phyloP scores from a whole-genome alignment of 2,797 vertebrate genomes.

The Lophius americanus region DNA sequence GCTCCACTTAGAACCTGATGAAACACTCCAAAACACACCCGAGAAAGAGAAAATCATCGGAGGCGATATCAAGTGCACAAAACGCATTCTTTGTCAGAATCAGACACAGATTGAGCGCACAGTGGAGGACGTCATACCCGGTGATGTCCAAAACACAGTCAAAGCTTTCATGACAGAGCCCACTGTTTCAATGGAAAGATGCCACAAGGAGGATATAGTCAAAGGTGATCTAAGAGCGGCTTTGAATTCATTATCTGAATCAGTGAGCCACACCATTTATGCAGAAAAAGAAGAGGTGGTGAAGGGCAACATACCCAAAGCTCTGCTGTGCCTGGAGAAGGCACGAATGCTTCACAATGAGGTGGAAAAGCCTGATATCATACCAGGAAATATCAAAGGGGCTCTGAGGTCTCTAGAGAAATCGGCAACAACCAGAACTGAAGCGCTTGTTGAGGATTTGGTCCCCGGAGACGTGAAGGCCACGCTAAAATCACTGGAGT shows the following conservation, averaged over 20 bases:
- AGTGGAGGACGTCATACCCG: conserved; percentile 89
- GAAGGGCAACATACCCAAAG: conserved; percentile 85
- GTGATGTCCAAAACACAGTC: conserved; percentile 87
- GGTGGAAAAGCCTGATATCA: conserved; percentile 83
- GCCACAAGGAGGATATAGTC: conserved; percentile 86
- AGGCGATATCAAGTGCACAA: conserved; percentile 87
- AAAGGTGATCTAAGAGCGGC: conserved; percentile 88
- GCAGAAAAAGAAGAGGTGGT: conserved; percentile 88
- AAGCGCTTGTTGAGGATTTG: conserved; percentile 84
- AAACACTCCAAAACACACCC: conserved; percentile 54
- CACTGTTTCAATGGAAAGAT: conserved; percentile 61
- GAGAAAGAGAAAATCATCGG: conserved; percentile 85
- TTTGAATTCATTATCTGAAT: conserved; percentile 85
- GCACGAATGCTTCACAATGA: conserved; percentile 81
- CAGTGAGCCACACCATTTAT: conserved; percentile 82
- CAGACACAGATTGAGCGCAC: conserved; percentile 84
- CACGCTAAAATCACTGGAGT: conserved; percentile 85
- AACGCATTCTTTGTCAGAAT: conserved; percentile 83
- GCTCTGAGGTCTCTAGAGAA: conserved; percentile 88
- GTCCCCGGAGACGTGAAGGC: conserved; percentile 87
- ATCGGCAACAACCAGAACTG: conserved; percentile 80
- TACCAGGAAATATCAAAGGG: conserved; percentile 86
- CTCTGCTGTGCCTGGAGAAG: conserved; percentile 84
- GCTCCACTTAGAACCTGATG: conserved; percentile 81
- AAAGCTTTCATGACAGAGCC: conserved; percentile 89